phyloP scores from a whole-genome alignment of 1,140 invertebrate species.

The Drosophila pallidifrons region DNA sequence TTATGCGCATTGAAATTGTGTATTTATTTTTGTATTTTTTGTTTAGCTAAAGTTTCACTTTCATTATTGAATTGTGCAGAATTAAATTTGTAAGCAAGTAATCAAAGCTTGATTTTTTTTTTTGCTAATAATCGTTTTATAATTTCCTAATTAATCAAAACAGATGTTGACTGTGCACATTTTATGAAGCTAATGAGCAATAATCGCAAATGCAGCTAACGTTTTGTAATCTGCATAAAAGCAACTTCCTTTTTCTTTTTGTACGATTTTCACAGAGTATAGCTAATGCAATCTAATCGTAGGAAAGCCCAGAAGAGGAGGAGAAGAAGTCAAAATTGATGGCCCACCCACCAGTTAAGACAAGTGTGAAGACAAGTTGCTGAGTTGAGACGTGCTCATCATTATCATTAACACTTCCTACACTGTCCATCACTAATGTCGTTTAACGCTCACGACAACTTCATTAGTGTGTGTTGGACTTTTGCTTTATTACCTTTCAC shows the following conservation, averaged over 20 bases:
- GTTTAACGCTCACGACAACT: constrained; percentile 38
- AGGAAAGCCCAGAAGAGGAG: not conserved
- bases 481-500: constrained; percentile 31
- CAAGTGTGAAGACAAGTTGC: constrained; percentile 11
- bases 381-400: constrained; percentile 27
- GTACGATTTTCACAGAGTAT: not conserved
- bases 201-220: not conserved
- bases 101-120: constrained; percentile 11
- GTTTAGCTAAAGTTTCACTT: constrained; percentile 12
- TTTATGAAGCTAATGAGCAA: constrained; percentile 6
- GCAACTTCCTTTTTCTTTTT: constrained; percentile 2
- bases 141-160: constrained; percentile 29
- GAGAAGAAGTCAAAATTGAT: not conserved
- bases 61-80: constrained; percentile 3
- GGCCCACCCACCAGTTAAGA: constrained; percentile 25
- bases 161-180: constrained; percentile 11
- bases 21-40: not conserved
- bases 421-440: constrained; percentile 19
- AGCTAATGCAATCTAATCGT: constrained; percentile 8
- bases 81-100: constrained; percentile 24
- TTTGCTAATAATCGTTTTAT: constrained; percentile 6
- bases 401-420: constrained; percentile 45
- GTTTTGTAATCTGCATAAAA: constrained; percentile 14
- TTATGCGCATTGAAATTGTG: constrained; percentile 12
- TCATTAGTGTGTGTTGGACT: constrained; percentile 37